phyloP scores from a whole-genome alignment of 2,888 invertebrate species.

The Eristalinus sepulchralis region DNA sequence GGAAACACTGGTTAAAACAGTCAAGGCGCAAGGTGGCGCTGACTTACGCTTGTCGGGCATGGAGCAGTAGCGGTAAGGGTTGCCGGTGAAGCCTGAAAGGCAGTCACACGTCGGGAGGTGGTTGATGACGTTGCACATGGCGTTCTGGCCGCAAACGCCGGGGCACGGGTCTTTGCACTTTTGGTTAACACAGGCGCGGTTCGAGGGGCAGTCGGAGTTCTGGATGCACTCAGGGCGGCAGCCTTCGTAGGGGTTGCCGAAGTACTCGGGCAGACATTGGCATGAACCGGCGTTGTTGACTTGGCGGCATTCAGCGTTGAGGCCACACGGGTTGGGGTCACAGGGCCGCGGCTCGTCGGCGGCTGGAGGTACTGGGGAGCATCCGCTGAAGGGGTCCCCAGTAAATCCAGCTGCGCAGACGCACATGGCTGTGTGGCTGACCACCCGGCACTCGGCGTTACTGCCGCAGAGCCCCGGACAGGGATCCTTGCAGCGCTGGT shows the following conservation, averaged over 20 bases:
- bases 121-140: constrained; percentile 87
- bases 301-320: constrained; percentile 86
- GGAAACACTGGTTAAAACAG: not conserved
- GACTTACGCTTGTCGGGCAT: constrained; percentile 82
- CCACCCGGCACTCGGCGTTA: constrained; percentile 83
- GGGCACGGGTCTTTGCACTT: constrained; percentile 91
- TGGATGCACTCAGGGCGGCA: constrained; percentile 91
- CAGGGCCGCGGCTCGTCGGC: constrained; percentile 82
- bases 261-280: constrained; percentile 85
- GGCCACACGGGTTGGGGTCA: constrained; percentile 85
- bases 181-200: constrained; percentile 87
- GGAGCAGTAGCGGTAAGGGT: constrained; percentile 87
- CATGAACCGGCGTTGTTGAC: constrained; percentile 86
- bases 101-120: constrained; percentile 88
- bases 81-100: constrained; percentile 87
- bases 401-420: constrained; percentile 84
- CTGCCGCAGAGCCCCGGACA: constrained; percentile 86
- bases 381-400: constrained; percentile 85
- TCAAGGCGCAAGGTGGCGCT: constrained; percentile 75
- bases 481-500: constrained; percentile 87
- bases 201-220: constrained; percentile 88
- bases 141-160: constrained; percentile 88
- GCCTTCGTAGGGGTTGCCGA: constrained; percentile 86
- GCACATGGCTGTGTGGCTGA: constrained; percentile 84
- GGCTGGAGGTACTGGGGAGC: constrained; percentile 78